Conservation (phyloP, 2,797 vertebrate species). For the Falco peregrinus region DNA sequence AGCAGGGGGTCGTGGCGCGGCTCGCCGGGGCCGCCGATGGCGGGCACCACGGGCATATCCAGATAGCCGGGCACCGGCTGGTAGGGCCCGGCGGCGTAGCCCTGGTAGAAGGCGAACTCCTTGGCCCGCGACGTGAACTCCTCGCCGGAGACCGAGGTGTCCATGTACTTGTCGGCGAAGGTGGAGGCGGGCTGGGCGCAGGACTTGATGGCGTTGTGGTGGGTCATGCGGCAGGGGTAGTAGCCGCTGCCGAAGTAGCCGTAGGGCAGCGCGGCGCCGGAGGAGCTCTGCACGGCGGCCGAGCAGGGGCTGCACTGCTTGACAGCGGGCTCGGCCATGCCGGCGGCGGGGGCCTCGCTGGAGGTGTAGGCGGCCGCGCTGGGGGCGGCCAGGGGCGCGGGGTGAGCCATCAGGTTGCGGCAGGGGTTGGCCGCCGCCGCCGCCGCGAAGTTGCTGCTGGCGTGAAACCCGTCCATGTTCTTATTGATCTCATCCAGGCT, state of each 20-base stretch:
- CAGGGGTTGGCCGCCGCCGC: conserved; percentile 87
- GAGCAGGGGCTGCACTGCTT: conserved; percentile 98
- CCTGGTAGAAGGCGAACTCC: conserved; percentile 97
- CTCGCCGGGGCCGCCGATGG: conserved; percentile 88
- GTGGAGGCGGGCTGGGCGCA: conserved; percentile 90
- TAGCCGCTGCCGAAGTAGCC: conserved; percentile 97
- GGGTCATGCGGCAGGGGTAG: conserved; percentile 94
- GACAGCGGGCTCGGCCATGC: conserved; percentile 88
- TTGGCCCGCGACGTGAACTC: conserved; percentile 94
- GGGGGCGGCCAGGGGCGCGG: conserved; percentile 90
- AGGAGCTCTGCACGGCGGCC: conserved; percentile 90
- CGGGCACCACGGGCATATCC: conserved; percentile 93
- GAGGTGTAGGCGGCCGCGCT: conserved; percentile 85
- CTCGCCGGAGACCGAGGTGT: conserved; percentile 91
- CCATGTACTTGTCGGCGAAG: conserved; percentile 93
- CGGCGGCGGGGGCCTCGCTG: conserved; percentile 86
- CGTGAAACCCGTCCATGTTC: conserved; percentile 91
- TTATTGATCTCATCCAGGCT: conserved; percentile 92
- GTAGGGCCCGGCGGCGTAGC: conserved; percentile 92
- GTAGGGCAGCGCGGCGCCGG: conserved; percentile 93
- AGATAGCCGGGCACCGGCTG: conserved; percentile 93
- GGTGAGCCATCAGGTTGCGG: conserved; percentile 95
- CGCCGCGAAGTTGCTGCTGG: conserved; percentile 89
- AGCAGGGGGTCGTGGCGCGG: conserved; percentile 91
- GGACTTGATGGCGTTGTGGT: conserved; percentile 90